phyloP scores from a whole-genome alignment of 1,140 invertebrate genomes.

The Theocolax elegans region DNA sequence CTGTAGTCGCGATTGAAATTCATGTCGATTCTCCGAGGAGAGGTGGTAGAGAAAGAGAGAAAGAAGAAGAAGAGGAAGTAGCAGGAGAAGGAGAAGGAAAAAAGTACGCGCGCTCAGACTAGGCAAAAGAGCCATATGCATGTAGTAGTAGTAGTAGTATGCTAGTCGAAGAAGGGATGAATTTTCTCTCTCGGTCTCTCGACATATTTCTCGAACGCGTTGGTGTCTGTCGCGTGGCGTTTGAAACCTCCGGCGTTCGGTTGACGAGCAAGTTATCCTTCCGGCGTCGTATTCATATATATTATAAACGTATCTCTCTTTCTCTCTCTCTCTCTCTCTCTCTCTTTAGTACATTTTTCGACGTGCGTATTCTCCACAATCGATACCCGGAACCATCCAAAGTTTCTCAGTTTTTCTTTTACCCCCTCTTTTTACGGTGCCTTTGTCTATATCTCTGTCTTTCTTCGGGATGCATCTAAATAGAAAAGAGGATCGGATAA shows the following conservation, averaged over 20 bases:
- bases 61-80: background rate
- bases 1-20: conserved; percentile 18
- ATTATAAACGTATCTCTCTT: too few relatives aligned
- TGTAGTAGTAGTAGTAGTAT: too few relatives aligned
- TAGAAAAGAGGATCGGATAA: background rate
- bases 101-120: background rate
- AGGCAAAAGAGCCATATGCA: background rate
- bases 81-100: background rate
- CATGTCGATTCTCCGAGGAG: conserved; percentile 8
- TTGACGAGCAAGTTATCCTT: background rate
- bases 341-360: too few relatives aligned
- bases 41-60: background rate
- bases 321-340: too few relatives aligned
- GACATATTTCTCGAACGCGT: conserved; percentile 5
- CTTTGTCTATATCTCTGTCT: too few relatives aligned
- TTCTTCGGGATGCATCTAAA: background rate
- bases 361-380: too few relatives aligned
- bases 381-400: too few relatives aligned
- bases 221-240: background rate
- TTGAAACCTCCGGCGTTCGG: background rate
- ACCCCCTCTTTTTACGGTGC: too few relatives aligned
- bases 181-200: too few relatives aligned
- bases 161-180: too few relatives aligned
- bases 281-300: too few relatives aligned
- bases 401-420: too few relatives aligned